A percentile compares a stretch with the other conserved stretches of the same genome.
phyloP scores from a whole-genome alignment of 2,888 invertebrate species.

The Odontothrips loti region DNA sequence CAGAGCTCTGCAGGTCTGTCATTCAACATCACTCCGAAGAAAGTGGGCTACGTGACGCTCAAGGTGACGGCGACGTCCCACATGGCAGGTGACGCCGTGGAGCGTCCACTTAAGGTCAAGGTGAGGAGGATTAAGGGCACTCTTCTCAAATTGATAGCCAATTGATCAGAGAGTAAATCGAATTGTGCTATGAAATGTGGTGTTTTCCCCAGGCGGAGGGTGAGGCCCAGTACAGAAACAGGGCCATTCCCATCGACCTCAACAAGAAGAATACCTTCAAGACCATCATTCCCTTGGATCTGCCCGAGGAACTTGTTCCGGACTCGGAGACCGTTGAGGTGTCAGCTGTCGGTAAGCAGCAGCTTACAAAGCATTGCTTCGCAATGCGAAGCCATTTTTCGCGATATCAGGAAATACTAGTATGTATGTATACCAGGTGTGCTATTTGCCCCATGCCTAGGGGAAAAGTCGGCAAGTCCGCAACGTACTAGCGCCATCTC shows the following conservation, averaged over 20 bases:
- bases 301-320: constrained; percentile 48
- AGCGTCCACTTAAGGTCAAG: constrained; percentile 50
- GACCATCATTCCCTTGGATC: constrained; percentile 47
- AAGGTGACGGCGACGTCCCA: constrained; percentile 48
- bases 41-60: constrained; percentile 52
- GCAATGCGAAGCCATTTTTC: too few species aligned
- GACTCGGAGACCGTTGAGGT: constrained; percentile 50
- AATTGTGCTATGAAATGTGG: too few species aligned
- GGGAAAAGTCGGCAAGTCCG: too few species aligned
- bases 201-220: constrained; percentile 54
- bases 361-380: too few species aligned
- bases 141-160: too few species aligned
- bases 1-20: constrained; percentile 49
- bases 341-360: constrained; percentile 46
- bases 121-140: too few species aligned
- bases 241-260: constrained; percentile 50
- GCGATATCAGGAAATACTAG: too few species aligned
- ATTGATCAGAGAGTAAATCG: too few species aligned
- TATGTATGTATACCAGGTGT: too few species aligned
- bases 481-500: too few species aligned
- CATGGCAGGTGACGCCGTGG: constrained; percentile 53
- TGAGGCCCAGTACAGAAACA: constrained; percentile 49
- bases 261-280: constrained; percentile 42
- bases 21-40: constrained; percentile 54
- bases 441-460: too few species aligned